Base-by-base conservation (phyloP, 2,113 vertebrate genomes). In the Seriola dumerili region DNA sequence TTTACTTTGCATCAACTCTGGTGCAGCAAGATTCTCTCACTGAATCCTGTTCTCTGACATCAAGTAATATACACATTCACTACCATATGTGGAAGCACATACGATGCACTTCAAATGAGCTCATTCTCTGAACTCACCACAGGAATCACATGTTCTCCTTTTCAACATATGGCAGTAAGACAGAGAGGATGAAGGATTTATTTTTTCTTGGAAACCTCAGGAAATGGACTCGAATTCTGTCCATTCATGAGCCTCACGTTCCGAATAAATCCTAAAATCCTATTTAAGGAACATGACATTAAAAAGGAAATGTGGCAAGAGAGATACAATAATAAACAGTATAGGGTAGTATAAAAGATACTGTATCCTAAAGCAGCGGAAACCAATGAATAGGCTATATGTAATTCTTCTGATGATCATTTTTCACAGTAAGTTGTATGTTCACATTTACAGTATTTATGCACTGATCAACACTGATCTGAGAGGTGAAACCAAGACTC, bases 171-270 rank as follows among this genome's bases (percentile, higher is more conserved):
- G 85, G 85, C 67, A 44, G 61, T 2, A 12, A 77, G 14, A 80
- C 44, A 72, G 64, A 72, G 32, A 69, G 72, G 66, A 82, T 46
- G 64, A 71, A 32, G 78, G 78, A 82, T 90, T 90, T 91, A 62
- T 79, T 86, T 86, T 80, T 72, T 77, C 78, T 80, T 10, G 0
- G 75, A 78, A 81, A 83, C 74, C 82, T 87, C 71, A 76, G 79
- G 85, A 91, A 85, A 85, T 64, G 74, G 81, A 78, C 52, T 74
- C 14, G 3, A 23, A 81, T 57, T 61, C 67, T 66, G n/a, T 63
- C 59, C 70, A 29, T 77, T 44, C 81, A 82, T 5, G 29, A 66
- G 71, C 23, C 0, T 25, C 70, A 42, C 57, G 73, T 19, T 73
- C 62, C 83, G 87, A 78, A 84, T 54, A 9, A 74, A 77, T 72